A percentile compares a stretch with the other conserved stretches of the same genome.
These are phyloP conservation scores for Apodemus speciosus DNA, from an alignment of 2,113 vertebrate genomes.

Conservation along the genomic window DNA sequence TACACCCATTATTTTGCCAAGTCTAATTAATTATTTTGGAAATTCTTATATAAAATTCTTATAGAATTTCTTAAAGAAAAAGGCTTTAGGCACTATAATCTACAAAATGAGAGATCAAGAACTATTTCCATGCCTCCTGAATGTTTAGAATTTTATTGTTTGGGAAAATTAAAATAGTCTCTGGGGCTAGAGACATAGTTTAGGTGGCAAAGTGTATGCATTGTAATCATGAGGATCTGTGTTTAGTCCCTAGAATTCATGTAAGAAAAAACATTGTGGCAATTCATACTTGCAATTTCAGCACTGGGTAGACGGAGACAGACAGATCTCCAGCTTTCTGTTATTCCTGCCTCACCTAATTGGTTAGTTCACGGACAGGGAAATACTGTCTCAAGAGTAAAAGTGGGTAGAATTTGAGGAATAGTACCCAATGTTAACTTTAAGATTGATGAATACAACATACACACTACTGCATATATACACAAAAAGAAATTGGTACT, in stretches of 20 bases:
- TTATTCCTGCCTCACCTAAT: not conserved
- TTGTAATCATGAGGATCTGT: not conserved
- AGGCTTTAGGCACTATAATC: not conserved
- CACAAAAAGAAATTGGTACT: not conserved
- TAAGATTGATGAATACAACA: not conserved
- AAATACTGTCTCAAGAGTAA: not conserved
- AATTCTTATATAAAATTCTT: not conserved
- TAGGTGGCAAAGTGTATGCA: not conserved
- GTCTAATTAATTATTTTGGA: not conserved
- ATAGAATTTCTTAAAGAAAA: not conserved
- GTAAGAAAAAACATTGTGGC: not conserved
- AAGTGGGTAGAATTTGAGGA: no score
- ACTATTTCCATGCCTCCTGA: not conserved
- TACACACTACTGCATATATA: rapidly evolving
- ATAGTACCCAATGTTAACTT: not conserved
- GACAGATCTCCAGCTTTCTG: not conserved
- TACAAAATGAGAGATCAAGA: not conserved
- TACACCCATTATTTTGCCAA: not conserved
- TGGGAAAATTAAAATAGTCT: not conserved
- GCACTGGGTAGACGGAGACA: not conserved
- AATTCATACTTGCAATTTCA: not conserved
- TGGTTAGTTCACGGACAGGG: not conserved
- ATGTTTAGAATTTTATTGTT: not conserved
- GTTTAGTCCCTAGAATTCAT: not conserved
- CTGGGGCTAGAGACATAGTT: no score